Percentiles rank a stretch among this genome's conserved stretches.
Conservation (phyloP, 2,797 vertebrate species). For the Acanthurus lineatus region DNA sequence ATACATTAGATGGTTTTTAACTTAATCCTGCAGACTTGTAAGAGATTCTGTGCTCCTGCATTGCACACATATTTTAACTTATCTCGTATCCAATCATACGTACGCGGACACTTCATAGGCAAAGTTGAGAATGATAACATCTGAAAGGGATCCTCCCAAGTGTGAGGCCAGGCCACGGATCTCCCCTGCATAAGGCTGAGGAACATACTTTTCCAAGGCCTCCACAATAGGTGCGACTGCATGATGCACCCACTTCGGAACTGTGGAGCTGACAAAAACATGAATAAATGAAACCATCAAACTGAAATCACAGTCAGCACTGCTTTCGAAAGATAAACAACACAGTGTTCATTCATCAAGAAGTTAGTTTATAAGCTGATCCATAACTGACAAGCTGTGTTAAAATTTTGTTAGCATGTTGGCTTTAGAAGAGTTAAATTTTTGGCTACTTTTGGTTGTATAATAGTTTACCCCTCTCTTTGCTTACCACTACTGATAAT, state of each 20-base stretch:
- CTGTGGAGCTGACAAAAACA: conserved; percentile 76
- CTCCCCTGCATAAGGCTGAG: conserved; percentile 89
- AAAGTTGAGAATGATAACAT: conserved; percentile 92
- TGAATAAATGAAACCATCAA: too few relatives aligned
- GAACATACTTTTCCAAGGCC: conserved; percentile 84
- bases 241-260: conserved; percentile 91
- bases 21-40: neutral
- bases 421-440: neutral
- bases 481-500: neutral
- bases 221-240: conserved; percentile 77
- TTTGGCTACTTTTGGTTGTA: neutral
- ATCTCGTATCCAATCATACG: conserved; percentile 67
- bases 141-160: conserved; percentile 80
- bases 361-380: too few relatives aligned
- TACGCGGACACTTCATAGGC: conserved; percentile 93
- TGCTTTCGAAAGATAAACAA: too few relatives aligned
- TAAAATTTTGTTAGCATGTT: neutral
- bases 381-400: too few relatives aligned
- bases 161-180: conserved; percentile 87
- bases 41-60: neutral
- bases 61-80: neutral
- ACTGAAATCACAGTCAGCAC: too few relatives aligned
- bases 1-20: neutral
- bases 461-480: neutral
- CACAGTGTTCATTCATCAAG: too few relatives aligned